Evolutionary conservation across 2,888 invertebrate species (phyloP), one percentile per base, ranked within the genome.

Genomic region (Tiliacea aurago): DNA sequence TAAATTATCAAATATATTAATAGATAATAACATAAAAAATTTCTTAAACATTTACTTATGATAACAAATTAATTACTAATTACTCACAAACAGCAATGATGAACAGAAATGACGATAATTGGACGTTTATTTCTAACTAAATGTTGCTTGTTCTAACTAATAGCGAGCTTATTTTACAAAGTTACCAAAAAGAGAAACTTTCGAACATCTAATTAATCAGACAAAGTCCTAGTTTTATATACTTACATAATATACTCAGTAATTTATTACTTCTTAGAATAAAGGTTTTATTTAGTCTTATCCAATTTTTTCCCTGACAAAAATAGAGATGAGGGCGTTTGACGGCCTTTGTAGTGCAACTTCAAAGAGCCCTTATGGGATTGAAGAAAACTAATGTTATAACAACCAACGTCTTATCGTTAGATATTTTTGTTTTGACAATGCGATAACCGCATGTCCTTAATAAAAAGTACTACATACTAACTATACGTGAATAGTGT

Each of bases 281-380:
- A 68, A 70, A 61, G 28, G 23, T 11, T 61, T 53, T 45, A 43
- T 65, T 71, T 33, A 59, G 23, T 68, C 59, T 47, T 59, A 58
- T 45, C 45, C 37, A 58, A 58, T 61, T 70, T 81, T 68, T 78
- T 33, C 33, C 67, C 66, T 72, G 49, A 67, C 76, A 65, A 15
- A 73, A 84, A 79, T 79, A 76, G 64, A 74, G 73, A 81, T 68
- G 67, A 64, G 41, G 68, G 59, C 41, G 49, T 77, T 70, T 70
- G 75, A 76, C 23, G 64, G 58, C 67, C 80, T 83, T 83, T 83
- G 84, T 84, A 66, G 72, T 67, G 45, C n/a, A n/a, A 82, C 84
- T 68, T 80, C 80, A 82, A 83, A 83, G 80, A 73, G 23, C 18
- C 20, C 53, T 33, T 67, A 53, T 53, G 37, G 20, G 41, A 72